phyloP scores from a whole-genome alignment of 2,113 vertebrate genomes.

The Kryptolebias marmoratus region DNA sequence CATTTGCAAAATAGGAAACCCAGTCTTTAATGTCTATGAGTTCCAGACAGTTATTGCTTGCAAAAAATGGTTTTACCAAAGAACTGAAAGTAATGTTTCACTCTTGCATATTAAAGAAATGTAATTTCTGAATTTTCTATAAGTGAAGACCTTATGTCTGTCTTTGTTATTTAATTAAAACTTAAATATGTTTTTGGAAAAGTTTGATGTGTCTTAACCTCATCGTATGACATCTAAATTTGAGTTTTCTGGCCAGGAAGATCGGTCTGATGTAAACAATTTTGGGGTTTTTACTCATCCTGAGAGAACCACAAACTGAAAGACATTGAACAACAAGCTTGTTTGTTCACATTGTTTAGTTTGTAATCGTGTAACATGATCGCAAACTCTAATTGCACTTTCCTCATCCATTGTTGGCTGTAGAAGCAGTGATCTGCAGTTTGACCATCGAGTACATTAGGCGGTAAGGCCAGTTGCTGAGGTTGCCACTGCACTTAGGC shows the following conservation, averaged over 20 bases:
- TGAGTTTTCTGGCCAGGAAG: neutral
- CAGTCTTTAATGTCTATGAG: neutral
- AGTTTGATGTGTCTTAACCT: neutral
- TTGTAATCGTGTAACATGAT: conserved; percentile 40
- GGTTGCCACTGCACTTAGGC: conserved; percentile 37
- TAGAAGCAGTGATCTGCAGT: conserved; percentile 12
- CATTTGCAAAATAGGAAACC: too few species aligned
- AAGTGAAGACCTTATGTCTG: neutral
- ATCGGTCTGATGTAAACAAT: neutral
- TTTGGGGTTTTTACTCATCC: neutral
- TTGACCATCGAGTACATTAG: conserved; percentile 34
- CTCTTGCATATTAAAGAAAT: neutral
- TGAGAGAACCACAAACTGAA: conserved; percentile 8
- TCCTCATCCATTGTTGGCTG: conserved; percentile 1
- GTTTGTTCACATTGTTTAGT: conserved; percentile 7
- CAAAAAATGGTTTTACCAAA: neutral
- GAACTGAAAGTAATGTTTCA: too few species aligned
- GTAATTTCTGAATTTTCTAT: neutral
- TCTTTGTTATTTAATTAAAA: neutral
- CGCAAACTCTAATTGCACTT: conserved; percentile 32
- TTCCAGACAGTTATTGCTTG: neutral
- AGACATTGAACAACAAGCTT: neutral
- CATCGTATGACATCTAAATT: neutral
- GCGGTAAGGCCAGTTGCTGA: conserved; percentile 24
- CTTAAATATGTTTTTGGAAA: neutral